Conservation (phyloP, 2,888 invertebrate species). For the Apodemia hepburni region DNA sequence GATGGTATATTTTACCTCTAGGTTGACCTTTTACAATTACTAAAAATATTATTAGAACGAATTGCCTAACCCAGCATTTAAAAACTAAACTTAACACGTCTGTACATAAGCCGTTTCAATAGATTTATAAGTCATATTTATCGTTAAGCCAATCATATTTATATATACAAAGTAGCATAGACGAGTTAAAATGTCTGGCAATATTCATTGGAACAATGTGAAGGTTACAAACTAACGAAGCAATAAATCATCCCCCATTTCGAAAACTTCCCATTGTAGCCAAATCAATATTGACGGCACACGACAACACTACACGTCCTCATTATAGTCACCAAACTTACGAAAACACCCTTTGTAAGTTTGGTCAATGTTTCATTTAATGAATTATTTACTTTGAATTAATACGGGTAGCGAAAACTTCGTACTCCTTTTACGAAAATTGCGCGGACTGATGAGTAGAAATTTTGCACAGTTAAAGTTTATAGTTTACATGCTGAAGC, state of each 20-base stretch:
- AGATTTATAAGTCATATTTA: not conserved
- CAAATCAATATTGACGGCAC: constrained; percentile 51
- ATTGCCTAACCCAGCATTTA: no score
- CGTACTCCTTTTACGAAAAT: no score
- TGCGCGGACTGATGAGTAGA: no score
- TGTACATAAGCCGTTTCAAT: no score
- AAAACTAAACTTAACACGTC: no score
- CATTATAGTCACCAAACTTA: constrained; percentile 25
- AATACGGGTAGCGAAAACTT: no score
- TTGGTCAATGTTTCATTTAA: not conserved
- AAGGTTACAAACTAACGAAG: constrained; percentile 26
- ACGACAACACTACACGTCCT: constrained; percentile 46
- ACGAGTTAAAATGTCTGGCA: not conserved
- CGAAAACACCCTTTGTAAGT: constrained; percentile 12
- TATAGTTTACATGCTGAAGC: no score
- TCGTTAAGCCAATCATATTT: not conserved
- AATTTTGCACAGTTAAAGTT: no score
- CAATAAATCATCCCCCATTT: constrained; percentile 50
- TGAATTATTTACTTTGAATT: not conserved
- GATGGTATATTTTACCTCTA: no score
- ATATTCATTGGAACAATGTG: not conserved
- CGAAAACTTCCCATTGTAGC: constrained; percentile 50
- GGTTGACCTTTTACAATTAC: no score
- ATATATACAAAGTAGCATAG: not conserved
- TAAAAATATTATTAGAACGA: no score